Base-by-base conservation (phyloP, 2,113 vertebrate species). In the Chamaetylas fuelleborni region DNA sequence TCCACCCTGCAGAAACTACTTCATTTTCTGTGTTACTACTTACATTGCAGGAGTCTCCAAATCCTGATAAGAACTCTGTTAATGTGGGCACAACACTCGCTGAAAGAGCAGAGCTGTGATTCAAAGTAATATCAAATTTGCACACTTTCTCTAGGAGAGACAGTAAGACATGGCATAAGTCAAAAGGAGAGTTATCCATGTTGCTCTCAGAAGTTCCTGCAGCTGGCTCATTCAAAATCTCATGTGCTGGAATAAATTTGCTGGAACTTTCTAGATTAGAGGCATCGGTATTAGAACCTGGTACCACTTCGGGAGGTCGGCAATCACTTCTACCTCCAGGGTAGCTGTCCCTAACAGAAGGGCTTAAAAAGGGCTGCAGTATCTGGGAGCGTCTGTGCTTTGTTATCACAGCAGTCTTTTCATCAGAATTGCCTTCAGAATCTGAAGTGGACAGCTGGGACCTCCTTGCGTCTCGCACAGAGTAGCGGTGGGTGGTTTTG, bases 81-180 rank as follows among this genome's bases (percentile, higher is more conserved):
- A 99, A 97, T 1, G 98, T 99, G 34, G 99, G 99, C 43, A 99
- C 98, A 6, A 99, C 99, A 12, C 98, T 98, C 16, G 98, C 97
- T 14, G 98, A 98, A 61, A 99, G 97, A 57, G 98, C 97, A n/a
- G 99, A 99, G 92, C 97, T 99, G 95, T 98, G 98, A 97, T 98
- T 99, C 86, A 99, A 98, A 94, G 96, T 95, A 97, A 98, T 98
- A 97, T 99, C 99, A 95, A 99, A 99, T 82, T 98, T 99, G 88
- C 99, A 99, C 64, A 99, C 98, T 85, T 99, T 99, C 96, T 99
- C 99, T 76, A 99, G 92, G 45, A 99, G 97, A 28, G 99, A 99
- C 33, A 99, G 96, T 72, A 99, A 97, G 74, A 99, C 98, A 48
- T 96, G 98, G 95, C 99, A 99, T 80, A 99, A 98, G 70, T 99